Evolutionary conservation across 2,888 invertebrate genomes (phyloP).

Genomic region (Tachina lurida): DNA sequence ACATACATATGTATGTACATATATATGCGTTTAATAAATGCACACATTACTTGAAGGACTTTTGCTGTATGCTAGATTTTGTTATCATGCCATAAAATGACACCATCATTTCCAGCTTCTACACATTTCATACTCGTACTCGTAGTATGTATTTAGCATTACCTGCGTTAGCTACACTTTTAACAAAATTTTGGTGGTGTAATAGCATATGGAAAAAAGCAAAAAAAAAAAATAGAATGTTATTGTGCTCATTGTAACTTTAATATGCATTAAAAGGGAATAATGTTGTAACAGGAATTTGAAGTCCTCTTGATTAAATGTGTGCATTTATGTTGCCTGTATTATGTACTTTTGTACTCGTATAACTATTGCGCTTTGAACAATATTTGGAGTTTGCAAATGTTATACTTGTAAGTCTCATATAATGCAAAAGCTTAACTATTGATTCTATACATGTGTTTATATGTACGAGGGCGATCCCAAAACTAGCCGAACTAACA

Average conservation of each 20-base stretch:
- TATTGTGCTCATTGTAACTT: constrained; percentile 37
- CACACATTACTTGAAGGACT: constrained; percentile 30
- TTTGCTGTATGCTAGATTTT: constrained; percentile 58
- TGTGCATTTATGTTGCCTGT: neutral
- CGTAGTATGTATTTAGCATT: neutral
- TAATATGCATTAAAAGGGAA: constrained; percentile 51
- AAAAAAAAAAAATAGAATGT: constrained; percentile 18
- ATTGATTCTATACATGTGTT: too few relatives aligned
- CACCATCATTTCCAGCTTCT: constrained; percentile 22
- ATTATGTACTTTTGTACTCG: neutral
- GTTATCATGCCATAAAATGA: constrained; percentile 56
- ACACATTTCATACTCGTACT: neutral
- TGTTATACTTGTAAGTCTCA: too few relatives aligned
- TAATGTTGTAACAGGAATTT: constrained; percentile 39
- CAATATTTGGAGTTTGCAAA: neutral
- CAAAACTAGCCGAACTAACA: too few relatives aligned
- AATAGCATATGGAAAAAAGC: neutral
- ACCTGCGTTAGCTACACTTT: neutral
- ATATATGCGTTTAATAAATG: neutral
- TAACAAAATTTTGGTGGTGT: neutral
- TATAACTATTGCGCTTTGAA: neutral
- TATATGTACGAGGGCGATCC: too few relatives aligned
- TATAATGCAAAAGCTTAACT: too few relatives aligned
- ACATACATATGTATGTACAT: neutral
- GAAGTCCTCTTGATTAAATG: constrained; percentile 19